These are phyloP conservation scores for Morus bassanus DNA, from an alignment of 2,797 vertebrate genomes.

Conservation along the genomic window DNA sequence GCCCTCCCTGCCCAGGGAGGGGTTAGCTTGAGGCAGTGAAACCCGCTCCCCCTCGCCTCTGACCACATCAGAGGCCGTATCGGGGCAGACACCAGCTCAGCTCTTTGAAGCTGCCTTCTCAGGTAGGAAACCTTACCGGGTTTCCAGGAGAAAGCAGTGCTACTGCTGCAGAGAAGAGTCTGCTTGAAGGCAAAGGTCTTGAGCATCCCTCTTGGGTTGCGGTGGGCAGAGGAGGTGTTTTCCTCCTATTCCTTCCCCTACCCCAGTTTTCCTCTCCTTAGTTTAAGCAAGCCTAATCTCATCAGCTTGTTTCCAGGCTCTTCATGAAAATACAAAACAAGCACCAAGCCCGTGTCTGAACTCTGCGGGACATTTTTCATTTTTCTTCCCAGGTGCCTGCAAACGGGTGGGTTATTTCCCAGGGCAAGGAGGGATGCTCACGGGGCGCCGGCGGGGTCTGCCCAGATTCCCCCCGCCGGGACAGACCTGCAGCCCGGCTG, in stretches of 20 bases:
- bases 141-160: neutral
- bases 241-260: neutral
- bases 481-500: neutral
- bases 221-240: fast-evolving
- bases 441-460: fast-evolving
- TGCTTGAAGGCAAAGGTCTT: neutral
- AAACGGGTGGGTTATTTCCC: fast-evolving
- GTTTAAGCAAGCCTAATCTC: neutral
- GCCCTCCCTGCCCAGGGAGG: neutral
- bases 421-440: neutral
- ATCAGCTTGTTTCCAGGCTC: neutral
- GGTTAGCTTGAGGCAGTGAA: neutral
- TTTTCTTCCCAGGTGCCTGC: neutral
- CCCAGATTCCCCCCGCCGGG: fast-evolving
- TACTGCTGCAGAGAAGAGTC: neutral
- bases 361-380: fast-evolving
- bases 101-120: neutral
- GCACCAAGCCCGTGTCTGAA: neutral
- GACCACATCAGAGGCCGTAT: fast-evolving
- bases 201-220: neutral
- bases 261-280: too few species aligned
- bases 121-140: fast-evolving
- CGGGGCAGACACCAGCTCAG: neutral
- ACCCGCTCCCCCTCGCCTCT: neutral
- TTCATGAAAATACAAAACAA: neutral